Evolutionary conservation across 2,797 vertebrate genomes (phyloP), one percentile per base, ranked within the genome.

Genomic region (Hippocampus kuda): DNA sequence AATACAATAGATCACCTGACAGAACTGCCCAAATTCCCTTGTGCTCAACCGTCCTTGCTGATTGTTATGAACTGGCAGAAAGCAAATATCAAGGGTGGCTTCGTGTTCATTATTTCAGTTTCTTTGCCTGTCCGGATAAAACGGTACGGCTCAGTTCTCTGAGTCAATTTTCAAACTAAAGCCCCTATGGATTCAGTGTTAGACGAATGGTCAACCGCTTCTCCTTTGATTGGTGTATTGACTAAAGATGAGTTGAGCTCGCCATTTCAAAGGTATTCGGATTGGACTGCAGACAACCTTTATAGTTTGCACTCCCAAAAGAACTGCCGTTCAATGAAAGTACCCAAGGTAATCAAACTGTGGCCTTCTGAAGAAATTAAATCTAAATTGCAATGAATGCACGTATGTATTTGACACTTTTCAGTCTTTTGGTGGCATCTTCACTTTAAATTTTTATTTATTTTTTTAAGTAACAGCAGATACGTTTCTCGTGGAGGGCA

Each of bases 401-500:
- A 38, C 7, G 20, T 53, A 22, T 53, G 20, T 8, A 53, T 22
- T 53, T 53, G 34, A 57, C 66, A 5, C 26, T n/a, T 34, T 46
- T 22, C 5, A 1, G 11, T 49, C n/a, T 24, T 70, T 69, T 75
- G 16, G 30, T 27, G 11, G 16, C 1, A 69, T 16, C 67, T 62
- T 70, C 71, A 1, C 42, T 41, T 69, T n/a, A n/a, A n/a, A n/a
- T n/a, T 6, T 81, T 44, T 70, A 70, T 68, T 16, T 16, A 15
- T 15, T 75, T 75, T 34, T 75, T 74, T 4, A 81, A 98, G 97
- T 90, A 77, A 90, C 92, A n/a, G 94, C 93, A 57, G 93, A 99
- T 77, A 98, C 95, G 27, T 93, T 98, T 81, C 85, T 98, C 0
- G 94, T 96, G 77, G 94, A 97, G 60, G 96, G 96, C 57, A 84